Evolutionary conservation across 2,113 vertebrate genomes (phyloP), one percentile per base, ranked within the genome.

Genomic region (Acrocephalus kingi): DNA sequence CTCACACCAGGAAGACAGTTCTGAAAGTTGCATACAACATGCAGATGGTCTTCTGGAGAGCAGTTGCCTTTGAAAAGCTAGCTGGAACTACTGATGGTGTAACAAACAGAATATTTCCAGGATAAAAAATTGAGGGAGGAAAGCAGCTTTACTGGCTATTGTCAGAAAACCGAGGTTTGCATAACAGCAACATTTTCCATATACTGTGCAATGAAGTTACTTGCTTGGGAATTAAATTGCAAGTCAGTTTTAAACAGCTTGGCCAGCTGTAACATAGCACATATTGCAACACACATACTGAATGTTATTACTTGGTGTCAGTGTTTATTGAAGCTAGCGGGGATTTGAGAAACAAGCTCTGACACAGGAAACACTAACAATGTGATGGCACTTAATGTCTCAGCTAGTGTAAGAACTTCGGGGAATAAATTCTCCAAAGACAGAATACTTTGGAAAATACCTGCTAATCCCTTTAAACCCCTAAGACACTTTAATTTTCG

Each of bases 191-290:
- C 59, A 51, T 91, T 96, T 96, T 95, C 88, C 88, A 68, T 96
- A 39, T 16, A 21, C 81, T 74, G 6, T 21, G 27, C 77, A 89
- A 87, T 83, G 82, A 67, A 62, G 68, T 85, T 67, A 12, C 78
- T 93, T 75, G 71, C 81, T 89, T 89, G 94, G 95, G 63, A 96
- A 80, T 94, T 85, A 67, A 85, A 46, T 45, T 73, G 71, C 78
- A 52, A 71, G 81, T 68, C 63, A 63, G 84, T 87, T 93, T 89
- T 74, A 73, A 93, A 78, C 77, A 83, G 84, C 4, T 0, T 31
- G 66, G 73, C 94, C 93, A 96, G 92, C 94, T 97, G 92, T 81
- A 95, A 73, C 21, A 3, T 63, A 88, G 49, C 91, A 87, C 80
- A 31, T 3, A 3, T 95, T 95, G 78, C 92, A 95, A 95, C 93